phyloP scores from a whole-genome alignment of 2,888 invertebrate species.

The Pyrochroa serraticornis region DNA sequence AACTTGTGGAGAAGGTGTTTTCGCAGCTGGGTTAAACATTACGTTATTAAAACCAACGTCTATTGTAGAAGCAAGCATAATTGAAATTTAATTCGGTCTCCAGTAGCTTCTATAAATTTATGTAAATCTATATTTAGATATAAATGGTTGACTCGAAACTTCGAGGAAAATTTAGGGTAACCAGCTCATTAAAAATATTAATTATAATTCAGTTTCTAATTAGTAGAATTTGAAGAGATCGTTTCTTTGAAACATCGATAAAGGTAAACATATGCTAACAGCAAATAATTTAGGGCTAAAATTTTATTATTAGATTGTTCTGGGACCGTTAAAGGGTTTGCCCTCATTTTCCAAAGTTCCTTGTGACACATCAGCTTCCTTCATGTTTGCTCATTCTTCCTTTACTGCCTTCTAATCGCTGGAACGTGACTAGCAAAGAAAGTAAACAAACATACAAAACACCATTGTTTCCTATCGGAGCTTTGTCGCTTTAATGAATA shows the following conservation, averaged over 20 bases:
- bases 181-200: slow-evolving; percentile 1
- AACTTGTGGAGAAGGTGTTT: no score
- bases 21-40: no score
- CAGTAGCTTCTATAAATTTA: not conserved
- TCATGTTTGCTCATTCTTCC: slow-evolving; percentile 20
- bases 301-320: no score
- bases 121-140: not conserved
- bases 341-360: slow-evolving; percentile 4
- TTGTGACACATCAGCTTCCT: slow-evolving; percentile 3
- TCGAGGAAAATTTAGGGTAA: not conserved
- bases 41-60: no score
- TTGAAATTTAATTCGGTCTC: not conserved
- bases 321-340: not conserved
- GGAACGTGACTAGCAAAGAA: slow-evolving; percentile 28
- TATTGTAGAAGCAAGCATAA: no score
- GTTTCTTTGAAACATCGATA: slow-evolving; percentile 6
- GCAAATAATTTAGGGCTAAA: no score
- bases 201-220: not conserved
- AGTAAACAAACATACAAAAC: slow-evolving; percentile 26
- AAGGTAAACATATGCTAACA: no score
- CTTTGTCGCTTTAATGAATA: slow-evolving; percentile 15
- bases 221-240: not conserved
- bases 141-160: slow-evolving; percentile 2
- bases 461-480: slow-evolving; percentile 9
- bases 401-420: slow-evolving; percentile 22